Conservation (phyloP, 2,888 invertebrate genomes). For the Dendrolimus houi region DNA sequence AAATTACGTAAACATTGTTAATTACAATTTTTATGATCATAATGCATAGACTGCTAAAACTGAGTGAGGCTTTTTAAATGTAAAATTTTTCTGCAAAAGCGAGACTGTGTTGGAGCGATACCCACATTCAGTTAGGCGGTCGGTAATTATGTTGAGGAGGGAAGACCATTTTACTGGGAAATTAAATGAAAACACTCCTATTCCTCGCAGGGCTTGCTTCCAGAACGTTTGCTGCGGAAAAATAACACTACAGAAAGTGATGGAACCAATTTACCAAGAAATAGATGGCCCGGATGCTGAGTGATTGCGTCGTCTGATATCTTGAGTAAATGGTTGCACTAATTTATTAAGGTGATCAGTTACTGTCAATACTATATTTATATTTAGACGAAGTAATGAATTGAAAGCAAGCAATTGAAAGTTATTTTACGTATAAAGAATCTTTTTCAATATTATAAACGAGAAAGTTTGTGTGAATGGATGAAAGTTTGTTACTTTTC, state of each 20-base stretch:
- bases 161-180: slow-evolving; percentile 55
- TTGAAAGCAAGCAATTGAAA: too few species aligned
- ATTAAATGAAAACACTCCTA: slow-evolving; percentile 64
- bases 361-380: slow-evolving; percentile 5
- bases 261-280: slow-evolving; percentile 9
- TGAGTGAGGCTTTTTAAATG: neutral
- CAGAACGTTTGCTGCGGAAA: slow-evolving; percentile 25
- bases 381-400: too few species aligned
- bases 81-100: slow-evolving; percentile 2
- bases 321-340: neutral
- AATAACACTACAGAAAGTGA: slow-evolving; percentile 17
- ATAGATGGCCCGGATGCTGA: neutral
- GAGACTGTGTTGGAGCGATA: slow-evolving; percentile 47
- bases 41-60: too few species aligned
- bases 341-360: neutral
- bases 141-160: slow-evolving; percentile 58
- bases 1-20: too few species aligned
- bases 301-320: neutral
- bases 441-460: too few species aligned
- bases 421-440: too few species aligned
- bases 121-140: slow-evolving; percentile 44
- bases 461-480: too few species aligned
- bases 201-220: slow-evolving; percentile 20
- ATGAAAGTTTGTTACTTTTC: too few species aligned
- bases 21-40: too few species aligned